These are phyloP conservation scores for Drymodes brunneopygia DNA, from an alignment of 2,113 vertebrate species.

Conservation along the genomic window DNA sequence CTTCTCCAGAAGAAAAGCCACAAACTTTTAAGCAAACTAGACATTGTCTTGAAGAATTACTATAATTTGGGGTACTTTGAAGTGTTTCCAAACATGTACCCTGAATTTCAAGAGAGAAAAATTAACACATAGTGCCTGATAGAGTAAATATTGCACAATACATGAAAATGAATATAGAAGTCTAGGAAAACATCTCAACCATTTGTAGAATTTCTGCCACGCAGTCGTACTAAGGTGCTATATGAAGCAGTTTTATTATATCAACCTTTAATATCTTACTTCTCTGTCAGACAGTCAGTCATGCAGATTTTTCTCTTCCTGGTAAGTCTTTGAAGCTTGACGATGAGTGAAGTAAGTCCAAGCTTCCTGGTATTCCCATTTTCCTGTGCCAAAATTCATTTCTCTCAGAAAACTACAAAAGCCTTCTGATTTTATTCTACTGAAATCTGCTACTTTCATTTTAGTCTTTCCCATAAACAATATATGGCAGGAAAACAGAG, in stretches of 20 bases:
- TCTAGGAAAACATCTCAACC: neutral
- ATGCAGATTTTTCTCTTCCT: neutral
- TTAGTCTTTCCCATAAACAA: neutral
- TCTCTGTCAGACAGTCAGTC: neutral
- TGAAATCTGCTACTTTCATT: neutral
- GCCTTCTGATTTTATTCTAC: constrained; percentile 5
- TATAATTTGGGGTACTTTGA: neutral
- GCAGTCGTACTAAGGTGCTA: neutral
- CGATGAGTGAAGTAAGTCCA: constrained; percentile 25
- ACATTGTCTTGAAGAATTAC: neutral
- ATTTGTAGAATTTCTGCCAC: neutral
- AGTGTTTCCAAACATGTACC: neutral
- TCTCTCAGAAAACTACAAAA: constrained; percentile 54
- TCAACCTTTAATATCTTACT: neutral
- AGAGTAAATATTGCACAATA: neutral
- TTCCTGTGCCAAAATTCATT: constrained; percentile 2
- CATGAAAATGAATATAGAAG: neutral
- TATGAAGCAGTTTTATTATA: neutral
- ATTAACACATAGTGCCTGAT: neutral
- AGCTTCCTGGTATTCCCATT: neutral
- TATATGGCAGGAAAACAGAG: neutral
- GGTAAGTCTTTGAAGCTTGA: constrained; percentile 45
- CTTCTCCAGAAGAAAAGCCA: neutral
- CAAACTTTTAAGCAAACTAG: neutral
- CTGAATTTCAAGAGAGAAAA: neutral